Evolutionary conservation across 1,140 invertebrate genomes (phyloP), one percentile per base, ranked within the genome.

Genomic region (Lethrus apterus): DNA sequence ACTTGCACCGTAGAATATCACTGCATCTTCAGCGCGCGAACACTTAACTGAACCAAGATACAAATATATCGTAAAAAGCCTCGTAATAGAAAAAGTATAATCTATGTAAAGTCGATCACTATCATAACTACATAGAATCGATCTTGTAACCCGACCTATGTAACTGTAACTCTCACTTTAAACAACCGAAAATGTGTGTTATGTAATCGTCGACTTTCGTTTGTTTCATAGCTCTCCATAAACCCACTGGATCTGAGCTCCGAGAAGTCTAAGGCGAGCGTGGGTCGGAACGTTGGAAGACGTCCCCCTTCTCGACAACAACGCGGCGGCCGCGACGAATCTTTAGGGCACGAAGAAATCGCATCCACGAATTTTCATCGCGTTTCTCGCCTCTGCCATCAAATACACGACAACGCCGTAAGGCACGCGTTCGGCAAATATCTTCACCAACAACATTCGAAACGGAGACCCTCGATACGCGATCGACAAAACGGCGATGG

Each of bases 171-270:
- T n/a, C n/a, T n/a, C n/a, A n/a, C n/a, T n/a, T n/a, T n/a, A n/a
- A n/a, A n/a, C n/a, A n/a, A n/a, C n/a, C n/a, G n/a, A n/a, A n/a
- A n/a, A n/a, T n/a, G n/a, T n/a, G n/a, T n/a, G n/a, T n/a, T n/a
- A n/a, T n/a, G n/a, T n/a, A n/a, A n/a, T n/a, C n/a, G n/a, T n/a
- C n/a, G n/a, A n/a, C n/a, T 46, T 44, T 26, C 5, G 24, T 49
- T 48, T 56, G n/a, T 54, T 33, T 68, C 68, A 36, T 62, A 76
- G 73, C 57, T 75, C 40, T 52, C 69, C 13, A 54, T 72, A 20
- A 72, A 72, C 51, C 72, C 70, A 47, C 58, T 75, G 51, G 72
- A 74, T 48, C 49, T 71, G 15, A 68, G 64, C 21, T 68, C 69
- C 31, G 65, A 73, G 54, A 71, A 72, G 58, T 67, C 67, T 38